A percentile compares a stretch with the other conserved stretches of the same genome.
Evolutionary conservation across 2,113 vertebrate species (phyloP).

Genomic region (Lichenostomus cassidix): DNA sequence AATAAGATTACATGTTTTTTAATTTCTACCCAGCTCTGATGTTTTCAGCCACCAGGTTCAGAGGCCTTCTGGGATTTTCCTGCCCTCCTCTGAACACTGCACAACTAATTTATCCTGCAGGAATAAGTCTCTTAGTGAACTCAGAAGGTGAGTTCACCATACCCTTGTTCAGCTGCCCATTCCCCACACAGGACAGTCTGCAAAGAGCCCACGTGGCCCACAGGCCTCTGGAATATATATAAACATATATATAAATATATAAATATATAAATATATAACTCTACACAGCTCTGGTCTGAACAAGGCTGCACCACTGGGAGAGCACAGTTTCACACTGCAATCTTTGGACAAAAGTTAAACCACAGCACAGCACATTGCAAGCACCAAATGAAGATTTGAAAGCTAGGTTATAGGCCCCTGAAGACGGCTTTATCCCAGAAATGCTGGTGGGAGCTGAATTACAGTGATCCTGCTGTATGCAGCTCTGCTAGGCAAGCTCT

Average conservation of each 20-base stretch:
- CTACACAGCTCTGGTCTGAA: not conserved
- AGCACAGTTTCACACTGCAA: not conserved
- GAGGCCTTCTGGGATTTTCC: not conserved
- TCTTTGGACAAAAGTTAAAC: not conserved
- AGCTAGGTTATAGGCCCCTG: not conserved
- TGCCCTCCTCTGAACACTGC: not conserved
- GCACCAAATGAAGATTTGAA: not conserved
- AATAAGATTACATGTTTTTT: not conserved
- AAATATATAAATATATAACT: not conserved
- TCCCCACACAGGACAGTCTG: not conserved
- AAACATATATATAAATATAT: not conserved
- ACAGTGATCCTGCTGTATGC: not conserved
- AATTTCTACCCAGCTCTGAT: not conserved
- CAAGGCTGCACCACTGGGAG: not conserved
- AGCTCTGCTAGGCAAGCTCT: not conserved
- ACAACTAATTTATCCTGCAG: not conserved
- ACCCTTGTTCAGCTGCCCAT: not conserved
- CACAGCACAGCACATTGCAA: not conserved
- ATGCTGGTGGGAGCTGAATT: not conserved
- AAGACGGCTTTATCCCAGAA: not conserved
- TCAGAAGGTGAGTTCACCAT: not conserved
- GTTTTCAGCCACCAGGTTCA: not conserved
- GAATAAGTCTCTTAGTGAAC: not conserved
- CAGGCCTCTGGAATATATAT: not conserved
- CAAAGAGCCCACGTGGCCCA: not conserved